Base-by-base conservation (phyloP, 2,888 invertebrate species). In the Drosophila mimica region DNA sequence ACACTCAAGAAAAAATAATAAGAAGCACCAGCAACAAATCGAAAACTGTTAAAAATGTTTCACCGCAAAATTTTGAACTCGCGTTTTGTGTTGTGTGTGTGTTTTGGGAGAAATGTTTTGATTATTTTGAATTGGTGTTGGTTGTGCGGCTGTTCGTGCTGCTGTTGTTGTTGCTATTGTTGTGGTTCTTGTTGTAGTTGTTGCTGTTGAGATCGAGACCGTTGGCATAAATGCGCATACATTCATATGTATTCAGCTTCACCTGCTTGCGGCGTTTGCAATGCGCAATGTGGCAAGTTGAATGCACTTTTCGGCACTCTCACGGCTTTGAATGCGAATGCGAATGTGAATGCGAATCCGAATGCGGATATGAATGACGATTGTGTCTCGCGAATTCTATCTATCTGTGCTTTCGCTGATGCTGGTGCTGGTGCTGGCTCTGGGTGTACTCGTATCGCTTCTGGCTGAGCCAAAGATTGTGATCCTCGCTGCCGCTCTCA, bases 371-470 rank as follows among this genome's bases (percentile, higher is more conserved):
- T 53, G 17, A 53, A 53, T 54, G 25, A 28, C 34, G 49, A 28
- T 49, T 49, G 15, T 46, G 9, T 30, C 40, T 51, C 62, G 40
- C 30, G 13, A 46, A 20, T 28, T 67, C 65, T 54, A 62, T 34
- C 17, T 67, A 38, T n/a, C 31, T 52, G 15, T 17, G 30, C 43
- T 43, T 17, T 2, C 36, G 54, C 58, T 58, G 54, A 1, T 25
- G 20, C 20, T 57, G 53, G 1, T 56, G 31, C 43, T 70, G 77
- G 74, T 87, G 88, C 86, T 84, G 88, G 62, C 84, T 85, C 57
- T 88, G 84, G 67, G 84, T 88, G 28, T 85, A 85, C 66, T 85
- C 84, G 88, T 81, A 76, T 61, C 74, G 81, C 79, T 76, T 69
- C 74, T 81, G 79, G 76, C 59, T 17, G 30, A 59, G 66, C 57